Evolutionary conservation across 2,113 vertebrate genomes (phyloP), one percentile per base, ranked within the genome.

Genomic region (Delphinus delphis): DNA sequence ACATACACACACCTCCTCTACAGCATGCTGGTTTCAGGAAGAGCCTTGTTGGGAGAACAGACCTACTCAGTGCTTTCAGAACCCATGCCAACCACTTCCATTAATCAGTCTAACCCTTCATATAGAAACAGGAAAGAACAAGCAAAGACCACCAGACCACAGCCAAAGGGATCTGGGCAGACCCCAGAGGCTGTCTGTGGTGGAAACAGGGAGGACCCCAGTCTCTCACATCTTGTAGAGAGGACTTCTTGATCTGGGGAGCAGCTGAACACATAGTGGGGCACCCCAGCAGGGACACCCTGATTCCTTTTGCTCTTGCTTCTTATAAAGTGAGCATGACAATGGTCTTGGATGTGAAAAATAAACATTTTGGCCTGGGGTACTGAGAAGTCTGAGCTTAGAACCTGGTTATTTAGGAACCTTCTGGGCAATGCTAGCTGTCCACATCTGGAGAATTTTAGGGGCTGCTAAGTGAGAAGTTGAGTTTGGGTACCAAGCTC

Each of bases 1-100:
- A 47, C 41, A n/a, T 1, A 18, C 0, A 3, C 25, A 12, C 4
- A 1, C 41, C 10, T 10, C 18, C 25, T 77, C 47, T 33, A 33
- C 10, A 15, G 2, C 20, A n/a, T 18, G 63, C 58, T 38, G 81
- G 33, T 89, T 60, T 68, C 73, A 47, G 55, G 28, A 93, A 94
- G 44, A 84, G 50, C 8, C 41, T 28, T 12, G 6, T 13, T 41
- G 77, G 44, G 31, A 91, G 77, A 71, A 81, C 0, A 91, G 31
- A 77, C 23, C 14, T 20, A 36, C 5, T 2, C 11, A 63, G 25
- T 23, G 62, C 33, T 33, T 91, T 76, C 91, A 47, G 71, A 77
- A 94, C 62, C 47, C 31, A 47, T 53, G 17, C 31, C 62, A 38
- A 2, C 5, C 36, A 77, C n/a, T 41, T 47, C 12, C 9, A 62